Conservation (phyloP, 2,113 vertebrate genomes). For the Tachuris rubrigastra region DNA sequence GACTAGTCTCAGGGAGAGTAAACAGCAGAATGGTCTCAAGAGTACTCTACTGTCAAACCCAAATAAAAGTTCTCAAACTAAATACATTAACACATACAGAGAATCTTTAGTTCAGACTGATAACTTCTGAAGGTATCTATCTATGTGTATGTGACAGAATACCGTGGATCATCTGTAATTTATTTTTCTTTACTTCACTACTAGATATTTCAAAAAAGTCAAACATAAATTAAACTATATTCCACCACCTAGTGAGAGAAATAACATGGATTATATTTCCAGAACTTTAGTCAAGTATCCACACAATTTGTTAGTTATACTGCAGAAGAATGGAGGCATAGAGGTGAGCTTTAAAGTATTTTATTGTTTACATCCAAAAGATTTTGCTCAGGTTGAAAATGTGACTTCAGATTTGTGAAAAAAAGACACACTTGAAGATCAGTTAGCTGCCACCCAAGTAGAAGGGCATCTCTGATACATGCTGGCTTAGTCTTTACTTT, state of each 20-base stretch:
- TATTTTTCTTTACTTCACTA: not conserved
- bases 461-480: not conserved
- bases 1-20: not conserved
- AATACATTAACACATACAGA: not conserved
- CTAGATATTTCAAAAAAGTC: not conserved
- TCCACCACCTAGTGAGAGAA: not conserved
- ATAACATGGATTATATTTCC: not conserved
- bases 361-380: not conserved
- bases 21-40: not conserved
- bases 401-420: not conserved
- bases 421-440: not conserved
- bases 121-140: not conserved
- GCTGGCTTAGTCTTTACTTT: not conserved
- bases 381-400: not conserved
- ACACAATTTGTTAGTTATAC: not conserved
- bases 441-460: not conserved
- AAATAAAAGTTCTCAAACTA: not conserved
- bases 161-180: not conserved
- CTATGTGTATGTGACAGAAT: not conserved
- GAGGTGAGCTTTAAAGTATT: not conserved
- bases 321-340: not conserved
- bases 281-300: not conserved
- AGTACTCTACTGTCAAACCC: not conserved
- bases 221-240: not conserved
- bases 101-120: not conserved